Evolutionary conservation across 2,888 invertebrate genomes (phyloP).

Genomic region (Scaptomyza flava): DNA sequence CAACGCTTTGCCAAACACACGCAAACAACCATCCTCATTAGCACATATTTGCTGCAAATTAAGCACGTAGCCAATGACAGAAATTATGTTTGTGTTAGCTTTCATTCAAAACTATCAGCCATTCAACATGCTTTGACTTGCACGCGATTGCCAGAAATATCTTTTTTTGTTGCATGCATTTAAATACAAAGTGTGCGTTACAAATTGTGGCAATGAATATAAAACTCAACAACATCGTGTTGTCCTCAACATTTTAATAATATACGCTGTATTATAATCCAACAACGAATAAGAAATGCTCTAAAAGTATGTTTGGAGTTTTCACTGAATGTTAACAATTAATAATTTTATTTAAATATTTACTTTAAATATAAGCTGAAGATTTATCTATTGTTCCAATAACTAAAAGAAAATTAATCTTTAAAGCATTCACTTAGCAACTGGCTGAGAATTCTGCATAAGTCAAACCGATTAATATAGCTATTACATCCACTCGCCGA

Average conservation of each 20-base stretch:
- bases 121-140: conserved; percentile 46
- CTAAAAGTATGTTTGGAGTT: not conserved
- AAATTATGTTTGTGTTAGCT: conserved; percentile 19
- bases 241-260: conserved; percentile 5
- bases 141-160: conserved; percentile 31
- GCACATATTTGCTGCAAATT: not conserved
- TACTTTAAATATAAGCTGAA: too few species aligned
- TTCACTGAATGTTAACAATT: too few species aligned
- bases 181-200: conserved; percentile 20
- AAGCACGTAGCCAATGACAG: conserved; percentile 3
- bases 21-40: not conserved
- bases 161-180: conserved; percentile 4
- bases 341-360: too few species aligned
- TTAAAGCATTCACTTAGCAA: not conserved
- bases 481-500: not conserved
- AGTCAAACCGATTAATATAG: not conserved
- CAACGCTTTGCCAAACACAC: conserved; percentile 34
- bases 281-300: conserved; percentile 9
- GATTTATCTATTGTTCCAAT: too few species aligned
- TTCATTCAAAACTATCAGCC: conserved; percentile 50
- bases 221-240: conserved; percentile 31
- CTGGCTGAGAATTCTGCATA: too few species aligned
- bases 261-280: not conserved
- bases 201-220: conserved; percentile 49
- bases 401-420: too few species aligned